These are phyloP conservation scores for Siniperca scherzeri DNA, from an alignment of 2,797 vertebrate species.

Conservation along the genomic window DNA sequence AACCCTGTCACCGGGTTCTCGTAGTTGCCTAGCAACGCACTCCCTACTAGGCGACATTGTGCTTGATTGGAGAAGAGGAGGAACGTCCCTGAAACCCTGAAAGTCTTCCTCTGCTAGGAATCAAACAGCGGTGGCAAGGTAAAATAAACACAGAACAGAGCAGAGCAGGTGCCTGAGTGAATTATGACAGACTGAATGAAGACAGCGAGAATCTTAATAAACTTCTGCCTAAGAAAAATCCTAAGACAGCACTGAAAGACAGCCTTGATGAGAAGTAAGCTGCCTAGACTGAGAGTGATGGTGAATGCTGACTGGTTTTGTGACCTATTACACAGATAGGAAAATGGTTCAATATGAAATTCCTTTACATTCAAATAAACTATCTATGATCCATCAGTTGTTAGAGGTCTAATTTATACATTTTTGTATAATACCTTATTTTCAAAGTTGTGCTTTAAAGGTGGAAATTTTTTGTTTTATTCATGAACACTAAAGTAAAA, in stretches of 20 bases:
- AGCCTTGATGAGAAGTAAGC: conserved; percentile 25
- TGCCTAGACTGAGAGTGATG: conserved; percentile 1
- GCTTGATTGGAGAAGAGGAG: conserved; percentile 80
- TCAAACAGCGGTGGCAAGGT: conserved; percentile 61
- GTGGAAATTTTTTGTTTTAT: neutral
- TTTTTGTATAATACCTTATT: neutral
- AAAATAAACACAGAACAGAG: conserved; percentile 69
- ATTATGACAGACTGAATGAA: conserved; percentile 53
- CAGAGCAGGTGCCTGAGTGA: conserved; percentile 35
- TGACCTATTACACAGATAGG: conserved; percentile 16
- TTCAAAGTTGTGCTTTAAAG: conserved; percentile 14
- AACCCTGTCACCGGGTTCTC: conserved; percentile 80
- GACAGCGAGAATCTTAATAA: conserved; percentile 53
- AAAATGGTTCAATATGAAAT: conserved; percentile 4
- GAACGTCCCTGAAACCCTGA: conserved; percentile 77
- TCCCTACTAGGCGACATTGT: conserved; percentile 74
- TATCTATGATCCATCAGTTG: neutral
- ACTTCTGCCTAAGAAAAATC: conserved; percentile 35
- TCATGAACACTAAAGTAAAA: conserved; percentile 32
- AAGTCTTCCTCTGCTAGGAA: conserved; percentile 71
- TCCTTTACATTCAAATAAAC: conserved; percentile 16
- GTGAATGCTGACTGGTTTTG: neutral
- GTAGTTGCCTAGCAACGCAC: conserved; percentile 88
- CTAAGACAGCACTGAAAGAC: conserved; percentile 28
- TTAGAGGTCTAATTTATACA: neutral